Conservation (phyloP, 35 echinoderm and acorn worm genomes). For the Apostichopus californicus region DNA sequence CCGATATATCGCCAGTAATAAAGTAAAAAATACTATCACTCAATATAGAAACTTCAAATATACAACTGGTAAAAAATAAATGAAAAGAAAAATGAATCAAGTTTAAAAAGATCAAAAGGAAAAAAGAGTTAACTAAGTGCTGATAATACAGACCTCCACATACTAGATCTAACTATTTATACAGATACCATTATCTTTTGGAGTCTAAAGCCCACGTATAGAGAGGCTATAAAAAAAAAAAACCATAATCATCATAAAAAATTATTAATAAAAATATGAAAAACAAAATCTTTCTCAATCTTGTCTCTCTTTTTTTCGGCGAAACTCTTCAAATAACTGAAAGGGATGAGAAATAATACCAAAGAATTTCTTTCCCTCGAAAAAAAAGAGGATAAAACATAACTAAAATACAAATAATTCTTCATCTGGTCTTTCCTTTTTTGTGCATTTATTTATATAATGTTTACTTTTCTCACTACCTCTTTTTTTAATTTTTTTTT, state of each 20-base stretch:
- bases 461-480: too few relatives aligned
- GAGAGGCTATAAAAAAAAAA: neutral
- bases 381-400: too few relatives aligned
- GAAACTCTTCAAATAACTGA: too few relatives aligned
- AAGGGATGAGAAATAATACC: too few relatives aligned
- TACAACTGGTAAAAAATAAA: constrained; percentile 25
- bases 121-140: constrained; percentile 29
- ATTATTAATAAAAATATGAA: neutral
- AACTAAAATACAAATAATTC: too few relatives aligned
- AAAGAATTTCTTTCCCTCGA: too few relatives aligned
- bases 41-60: constrained; percentile 26
- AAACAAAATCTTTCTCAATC: too few relatives aligned
- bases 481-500: too few relatives aligned
- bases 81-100: neutral
- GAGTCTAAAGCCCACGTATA: constrained; percentile 3
- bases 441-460: too few relatives aligned
- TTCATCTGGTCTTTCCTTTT: too few relatives aligned
- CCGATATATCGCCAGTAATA: neutral
- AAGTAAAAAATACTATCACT: neutral
- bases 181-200: constrained; percentile 45
- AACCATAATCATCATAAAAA: neutral
- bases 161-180: constrained; percentile 52
- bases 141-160: constrained; percentile 45
- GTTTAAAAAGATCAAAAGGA: too few relatives aligned
- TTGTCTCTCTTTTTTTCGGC: too few relatives aligned